A percentile compares a stretch with the other conserved stretches of the same genome.
Conservation (phyloP, 1,140 invertebrate species). For the Cryptotermes secundus region DNA sequence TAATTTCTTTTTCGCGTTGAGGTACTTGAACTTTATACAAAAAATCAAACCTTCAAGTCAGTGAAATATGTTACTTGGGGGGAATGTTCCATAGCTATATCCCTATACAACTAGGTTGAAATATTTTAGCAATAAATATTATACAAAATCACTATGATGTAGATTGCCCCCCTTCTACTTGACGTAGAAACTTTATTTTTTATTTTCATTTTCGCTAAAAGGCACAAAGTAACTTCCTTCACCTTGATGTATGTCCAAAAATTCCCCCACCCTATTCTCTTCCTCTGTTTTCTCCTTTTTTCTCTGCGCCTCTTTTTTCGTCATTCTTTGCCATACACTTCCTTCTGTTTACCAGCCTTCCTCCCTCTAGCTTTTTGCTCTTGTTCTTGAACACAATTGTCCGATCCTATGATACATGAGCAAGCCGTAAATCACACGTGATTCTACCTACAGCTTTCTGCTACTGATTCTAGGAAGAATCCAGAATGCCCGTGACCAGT, state of each 20-base stretch:
- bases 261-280: not conserved
- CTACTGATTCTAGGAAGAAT: not conserved
- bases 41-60: not conserved
- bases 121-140: slow-evolving; percentile 21
- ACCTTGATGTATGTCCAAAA: slow-evolving; percentile 15
- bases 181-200: not conserved
- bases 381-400: not conserved
- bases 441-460: not conserved
- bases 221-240: not conserved
- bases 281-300: not conserved
- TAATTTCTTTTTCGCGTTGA: not conserved
- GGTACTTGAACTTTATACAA: not conserved
- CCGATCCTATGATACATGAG: slow-evolving; percentile 3
- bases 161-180: not conserved
- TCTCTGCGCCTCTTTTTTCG: not conserved
- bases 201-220: not conserved
- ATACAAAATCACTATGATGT: slow-evolving; percentile 13
- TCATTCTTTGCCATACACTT: not conserved
- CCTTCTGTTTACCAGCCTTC: not conserved
- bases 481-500: not conserved
- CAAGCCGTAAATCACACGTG: not conserved
- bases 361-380: not conserved
- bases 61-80: not conserved
- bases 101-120: not conserved
- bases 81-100: not conserved